Evolutionary conservation across 2,797 vertebrate species (phyloP).

Genomic region (Molossus molossus): DNA sequence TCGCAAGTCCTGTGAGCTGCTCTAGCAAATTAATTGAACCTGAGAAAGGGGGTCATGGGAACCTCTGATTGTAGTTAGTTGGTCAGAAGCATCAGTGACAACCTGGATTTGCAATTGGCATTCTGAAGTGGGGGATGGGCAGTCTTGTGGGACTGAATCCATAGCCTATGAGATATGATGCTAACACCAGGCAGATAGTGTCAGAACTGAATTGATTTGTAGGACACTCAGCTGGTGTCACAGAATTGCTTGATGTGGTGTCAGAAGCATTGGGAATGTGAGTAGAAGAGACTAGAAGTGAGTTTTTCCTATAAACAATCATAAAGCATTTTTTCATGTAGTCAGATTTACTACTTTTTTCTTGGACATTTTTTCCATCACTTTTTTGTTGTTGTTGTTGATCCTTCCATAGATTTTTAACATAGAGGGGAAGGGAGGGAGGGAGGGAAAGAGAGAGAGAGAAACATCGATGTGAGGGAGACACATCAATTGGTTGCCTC

Average conservation of each 20-base stretch:
- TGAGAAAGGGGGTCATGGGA: not conserved
- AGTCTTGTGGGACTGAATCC: not conserved
- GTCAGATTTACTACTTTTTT: conserved; percentile 5
- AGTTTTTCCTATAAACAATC: not conserved
- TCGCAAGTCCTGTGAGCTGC: not conserved
- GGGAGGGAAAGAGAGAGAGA: no score
- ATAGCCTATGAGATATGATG: not conserved
- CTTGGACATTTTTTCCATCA: conserved; percentile 3
- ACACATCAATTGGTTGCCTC: no score
- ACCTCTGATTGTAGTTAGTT: not conserved
- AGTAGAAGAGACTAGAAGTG: not conserved
- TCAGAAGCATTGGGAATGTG: not conserved
- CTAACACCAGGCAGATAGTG: not conserved
- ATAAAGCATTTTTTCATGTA: not conserved
- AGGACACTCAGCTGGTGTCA: not conserved
- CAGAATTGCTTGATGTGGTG: not conserved
- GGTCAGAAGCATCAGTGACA: not conserved
- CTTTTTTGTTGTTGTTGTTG: not conserved
- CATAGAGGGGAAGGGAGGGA: no score
- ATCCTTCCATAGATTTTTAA: no score
- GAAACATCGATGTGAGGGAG: no score
- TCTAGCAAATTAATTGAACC: not conserved
- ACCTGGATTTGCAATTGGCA: not conserved
- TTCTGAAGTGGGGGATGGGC: not conserved
- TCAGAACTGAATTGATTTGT: not conserved